Evolutionary conservation across 2,113 vertebrate species (phyloP).

Genomic region (Antidorcas marsupialis): DNA sequence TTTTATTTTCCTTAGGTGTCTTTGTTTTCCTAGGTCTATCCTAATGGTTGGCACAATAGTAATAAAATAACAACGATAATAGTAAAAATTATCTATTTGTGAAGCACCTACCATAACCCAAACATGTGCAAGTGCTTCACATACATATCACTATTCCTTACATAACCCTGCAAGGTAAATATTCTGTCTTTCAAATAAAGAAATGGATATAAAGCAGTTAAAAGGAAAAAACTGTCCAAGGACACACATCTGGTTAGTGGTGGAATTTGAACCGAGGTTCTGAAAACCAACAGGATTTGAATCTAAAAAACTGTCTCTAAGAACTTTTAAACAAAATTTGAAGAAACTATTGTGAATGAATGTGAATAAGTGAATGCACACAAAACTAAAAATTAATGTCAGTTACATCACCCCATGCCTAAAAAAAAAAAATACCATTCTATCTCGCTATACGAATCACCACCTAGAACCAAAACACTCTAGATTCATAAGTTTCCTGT

Average conservation of each 20-base stretch:
- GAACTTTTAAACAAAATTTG: neutral
- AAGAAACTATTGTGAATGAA: neutral
- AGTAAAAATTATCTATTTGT: neutral
- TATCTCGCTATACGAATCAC: neutral
- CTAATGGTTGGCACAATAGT: neutral
- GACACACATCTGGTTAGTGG: neutral
- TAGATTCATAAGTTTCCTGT: neutral
- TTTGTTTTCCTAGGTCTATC: neutral
- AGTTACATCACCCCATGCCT: neutral
- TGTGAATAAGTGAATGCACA: neutral
- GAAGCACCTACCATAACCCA: neutral
- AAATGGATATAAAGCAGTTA: neutral
- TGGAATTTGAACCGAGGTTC: neutral
- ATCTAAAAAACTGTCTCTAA: neutral
- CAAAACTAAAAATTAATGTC: neutral
- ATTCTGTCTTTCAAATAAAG: neutral
- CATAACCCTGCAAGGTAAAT: neutral
- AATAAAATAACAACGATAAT: neutral
- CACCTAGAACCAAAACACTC: slow-evolving; percentile 15
- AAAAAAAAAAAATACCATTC: neutral
- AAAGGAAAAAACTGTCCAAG: neutral
- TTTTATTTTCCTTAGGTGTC: neutral
- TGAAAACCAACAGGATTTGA: neutral
- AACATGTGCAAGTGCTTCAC: neutral
- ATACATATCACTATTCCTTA: neutral